Percentiles rank a stretch among this genome's conserved stretches.
These are phyloP conservation scores for Cephalophus harveyi DNA, from an alignment of 2,113 vertebrate species.

Conservation along the genomic window DNA sequence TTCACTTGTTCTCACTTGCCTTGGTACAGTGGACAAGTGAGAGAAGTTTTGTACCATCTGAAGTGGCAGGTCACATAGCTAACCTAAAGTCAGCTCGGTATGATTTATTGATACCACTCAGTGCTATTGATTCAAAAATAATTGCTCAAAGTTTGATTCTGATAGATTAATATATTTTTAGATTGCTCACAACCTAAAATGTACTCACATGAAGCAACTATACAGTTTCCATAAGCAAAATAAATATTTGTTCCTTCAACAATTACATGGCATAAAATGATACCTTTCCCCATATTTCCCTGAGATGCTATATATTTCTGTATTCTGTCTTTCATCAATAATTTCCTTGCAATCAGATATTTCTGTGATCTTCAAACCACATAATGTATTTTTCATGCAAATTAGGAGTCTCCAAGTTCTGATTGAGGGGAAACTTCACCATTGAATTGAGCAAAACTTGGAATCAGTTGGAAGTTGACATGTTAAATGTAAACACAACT, in stretches of 20 bases:
- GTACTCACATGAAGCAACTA: not conserved
- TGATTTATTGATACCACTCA: not conserved
- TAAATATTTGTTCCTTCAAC: not conserved
- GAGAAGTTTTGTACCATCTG: not conserved
- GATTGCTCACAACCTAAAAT: not conserved
- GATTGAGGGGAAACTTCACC: not conserved
- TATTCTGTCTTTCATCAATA: not conserved
- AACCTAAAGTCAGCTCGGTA: not conserved
- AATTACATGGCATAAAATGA: not conserved
- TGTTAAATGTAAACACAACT: not conserved
- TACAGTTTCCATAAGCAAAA: not conserved
- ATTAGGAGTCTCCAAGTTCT: not conserved
- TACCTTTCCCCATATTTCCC: not conserved
- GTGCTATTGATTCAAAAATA: not conserved
- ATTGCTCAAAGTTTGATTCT: not conserved
- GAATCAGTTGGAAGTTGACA: not conserved
- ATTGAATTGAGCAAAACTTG: not conserved
- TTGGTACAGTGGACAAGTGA: not conserved
- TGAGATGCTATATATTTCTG: not conserved
- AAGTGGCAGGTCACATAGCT: not conserved
- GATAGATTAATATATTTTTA: not conserved
- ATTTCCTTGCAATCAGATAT: not conserved
- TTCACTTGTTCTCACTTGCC: constrained; percentile 54
- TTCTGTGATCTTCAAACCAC: not conserved
- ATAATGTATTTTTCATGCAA: not conserved